Evolutionary conservation across 2,797 vertebrate genomes (phyloP), one percentile per base, ranked within the genome.

Genomic region (Anguilla pacifica): DNA sequence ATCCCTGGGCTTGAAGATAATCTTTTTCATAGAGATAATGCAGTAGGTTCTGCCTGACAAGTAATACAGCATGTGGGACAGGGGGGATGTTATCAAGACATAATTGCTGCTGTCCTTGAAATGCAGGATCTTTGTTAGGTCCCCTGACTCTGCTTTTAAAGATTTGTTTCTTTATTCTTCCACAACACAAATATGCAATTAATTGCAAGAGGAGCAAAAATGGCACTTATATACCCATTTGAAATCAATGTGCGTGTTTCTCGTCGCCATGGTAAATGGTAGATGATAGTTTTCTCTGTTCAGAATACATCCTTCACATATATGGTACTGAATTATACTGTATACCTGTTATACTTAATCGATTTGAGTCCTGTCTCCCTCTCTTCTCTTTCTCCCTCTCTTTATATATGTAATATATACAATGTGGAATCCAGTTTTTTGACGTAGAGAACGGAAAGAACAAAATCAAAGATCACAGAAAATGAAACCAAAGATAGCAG

Each of bases 1-100:
- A 89, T 89, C 88, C 88, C 13, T 31, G 43, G 13, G 85, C 67
- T 81, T 64, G 77, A 86, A 83, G 90, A 90, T 92, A 90, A 94
- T 94, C 92, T 89, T 92, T 95, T 95, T 92, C 94, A 91, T 87
- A 84, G 70, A 85, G 91, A 94, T 95, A 95, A 94, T 94, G 53
- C 93, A 79, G 77, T 91, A 87, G 93, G 93, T 94, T 95, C 93
- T 95, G 87, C 89, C 91, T 89, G 6, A 15, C 0, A 85, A 87
- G 91, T 61, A 64, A 61, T 28, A 43, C 35, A 59, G 84, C 2
- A 17, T 39, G 7, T 43, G 84, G 43, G 43, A 64, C 57, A 85
- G 57, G 19, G 59, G 15, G 39, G 19, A 31, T 31, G 64, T 43
- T 39, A 77, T 61, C n/a, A 19, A 85, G 15, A 35, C 43, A 43